Evolutionary conservation across 2,888 invertebrate genomes (phyloP), one percentile per base, ranked within the genome.

Genomic region (Chloroclystis v-ata): DNA sequence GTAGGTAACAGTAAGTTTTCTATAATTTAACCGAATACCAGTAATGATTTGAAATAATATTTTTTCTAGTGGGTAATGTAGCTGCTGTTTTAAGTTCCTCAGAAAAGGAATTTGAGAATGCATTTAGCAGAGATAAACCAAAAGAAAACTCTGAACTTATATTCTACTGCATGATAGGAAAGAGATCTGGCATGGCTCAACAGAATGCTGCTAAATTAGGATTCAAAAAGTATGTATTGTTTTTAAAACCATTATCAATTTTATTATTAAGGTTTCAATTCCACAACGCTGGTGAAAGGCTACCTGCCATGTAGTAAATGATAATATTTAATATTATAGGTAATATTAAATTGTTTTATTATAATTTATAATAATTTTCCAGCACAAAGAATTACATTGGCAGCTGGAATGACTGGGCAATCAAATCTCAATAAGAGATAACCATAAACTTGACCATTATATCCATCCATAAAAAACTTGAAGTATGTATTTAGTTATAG

Each of bases 141-240:
- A 52, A 69, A 1, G 70, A 78, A 43, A 73, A 90, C 30, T 86
- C 89, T 2, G 89, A 90, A 59, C 79, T 94, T 1, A 91, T 94
- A 57, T 90, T 94, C 57, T 91, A 91, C 40, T 94, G 94, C 66
- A 91, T 89, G 74, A 89, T 91, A 49, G 94, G 94, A 7, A 90
- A 79, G 61, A 87, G 94, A 63, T 91, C 92, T 55, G 86, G 81
- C 6, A 89, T 78, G 64, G 93, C 93, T 2, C 90, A 92, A 58
- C 84, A 89, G 62, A 85, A 85, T 58, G 89, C 91, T 30, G 59
- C 80, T 16, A 82, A 86, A 59, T 61, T 90, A 44, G 92, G 92
- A 65, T 93, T 80, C 68, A 82, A 82, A 63, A 90, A 91, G 92
- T 92, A 53, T 40, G 33, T 28, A 28, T 37, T 11, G 28, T 8